Evolutionary conservation across 1,140 invertebrate species (phyloP).

Genomic region (Acromyrmex charruanus): DNA sequence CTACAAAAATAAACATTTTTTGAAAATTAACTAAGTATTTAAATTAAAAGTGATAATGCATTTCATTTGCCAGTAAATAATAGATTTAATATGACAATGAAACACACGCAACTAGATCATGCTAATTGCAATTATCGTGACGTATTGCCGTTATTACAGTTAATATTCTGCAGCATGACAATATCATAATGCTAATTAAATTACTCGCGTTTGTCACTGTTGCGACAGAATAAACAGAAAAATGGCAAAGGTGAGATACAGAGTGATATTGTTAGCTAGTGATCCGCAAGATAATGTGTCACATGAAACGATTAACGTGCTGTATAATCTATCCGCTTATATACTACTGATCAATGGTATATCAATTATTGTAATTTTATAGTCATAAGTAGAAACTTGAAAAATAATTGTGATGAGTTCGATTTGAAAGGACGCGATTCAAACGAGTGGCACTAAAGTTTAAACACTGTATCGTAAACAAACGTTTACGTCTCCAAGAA

Average conservation of each 20-base stretch:
- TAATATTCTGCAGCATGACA: constrained; percentile 40
- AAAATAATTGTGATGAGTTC: constrained; percentile 40
- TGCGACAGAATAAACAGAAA: constrained; percentile 35
- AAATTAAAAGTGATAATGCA: constrained; percentile 3
- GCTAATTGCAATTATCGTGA: constrained; percentile 58
- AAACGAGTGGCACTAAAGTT: constrained; percentile 28
- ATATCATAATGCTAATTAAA: constrained; percentile 55
- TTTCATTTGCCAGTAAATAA: constrained; percentile 26
- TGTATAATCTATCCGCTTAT: not conserved
- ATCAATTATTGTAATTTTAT: not conserved
- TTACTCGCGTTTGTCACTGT: constrained; percentile 20
- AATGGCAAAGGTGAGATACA: constrained; percentile 31
- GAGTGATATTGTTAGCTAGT: constrained; percentile 19
- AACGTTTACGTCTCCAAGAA: constrained; percentile 19
- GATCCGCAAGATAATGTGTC: constrained; percentile 2
- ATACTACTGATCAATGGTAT: not conserved
- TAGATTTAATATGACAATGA: constrained; percentile 25
- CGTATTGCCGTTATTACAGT: constrained; percentile 40
- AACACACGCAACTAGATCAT: constrained; percentile 11
- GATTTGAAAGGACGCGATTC: not conserved
- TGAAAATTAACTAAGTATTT: not conserved
- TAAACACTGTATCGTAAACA: constrained; percentile 42
- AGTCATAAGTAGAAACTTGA: not conserved
- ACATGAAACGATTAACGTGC: constrained; percentile 11
- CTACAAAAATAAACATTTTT: not conserved